Percentiles rank a stretch among this genome's conserved stretches.
Evolutionary conservation across 2,888 invertebrate genomes (phyloP).

Genomic region (Hirtodrosophila confusa): DNA sequence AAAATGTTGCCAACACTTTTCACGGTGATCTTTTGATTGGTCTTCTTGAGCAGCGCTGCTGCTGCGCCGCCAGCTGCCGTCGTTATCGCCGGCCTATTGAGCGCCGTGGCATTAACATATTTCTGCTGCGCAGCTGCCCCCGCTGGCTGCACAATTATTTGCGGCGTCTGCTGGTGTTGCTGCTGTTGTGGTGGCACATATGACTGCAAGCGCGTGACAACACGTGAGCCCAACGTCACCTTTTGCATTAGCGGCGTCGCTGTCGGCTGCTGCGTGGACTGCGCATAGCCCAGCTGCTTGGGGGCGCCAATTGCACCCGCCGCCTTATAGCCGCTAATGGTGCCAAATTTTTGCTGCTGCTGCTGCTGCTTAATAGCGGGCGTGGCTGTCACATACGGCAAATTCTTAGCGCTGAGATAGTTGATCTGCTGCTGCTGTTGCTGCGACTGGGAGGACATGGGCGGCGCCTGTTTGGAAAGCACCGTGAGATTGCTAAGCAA

Average conservation of each 20-base stretch:
- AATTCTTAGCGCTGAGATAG: constrained; percentile 60
- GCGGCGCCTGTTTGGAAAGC: constrained; percentile 78
- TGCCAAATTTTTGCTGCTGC: constrained; percentile 51
- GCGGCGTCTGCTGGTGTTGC: constrained; percentile 59
- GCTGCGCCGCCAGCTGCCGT: constrained; percentile 33
- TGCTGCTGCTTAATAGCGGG: constrained; percentile 58
- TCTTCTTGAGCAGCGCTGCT: constrained; percentile 55
- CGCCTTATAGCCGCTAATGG: constrained; percentile 40
- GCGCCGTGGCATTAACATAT: constrained; percentile 60
- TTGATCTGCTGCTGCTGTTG: constrained; percentile 60
- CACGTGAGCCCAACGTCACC: constrained; percentile 69
- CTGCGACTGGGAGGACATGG: constrained; percentile 60
- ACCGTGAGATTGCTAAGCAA: constrained; percentile 83
- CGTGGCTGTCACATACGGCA: constrained; percentile 81
- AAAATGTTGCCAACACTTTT: constrained; percentile 73
- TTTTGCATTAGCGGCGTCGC: constrained; percentile 55
- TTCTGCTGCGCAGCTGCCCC: constrained; percentile 68
- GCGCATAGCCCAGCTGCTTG: constrained; percentile 46
- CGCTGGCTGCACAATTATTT: constrained; percentile 67
- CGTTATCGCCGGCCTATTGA: constrained; percentile 43
- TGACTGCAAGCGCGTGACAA: constrained; percentile 81
- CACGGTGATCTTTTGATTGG: constrained; percentile 66
- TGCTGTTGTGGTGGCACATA: constrained; percentile 66
- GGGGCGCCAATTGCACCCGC: constrained; percentile 12
- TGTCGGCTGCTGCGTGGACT: constrained; percentile 37